Conservation (phyloP, 30 jellyfish, hydroid and myxozoan genomes). For the Chrysaora quinquecirrha region DNA sequence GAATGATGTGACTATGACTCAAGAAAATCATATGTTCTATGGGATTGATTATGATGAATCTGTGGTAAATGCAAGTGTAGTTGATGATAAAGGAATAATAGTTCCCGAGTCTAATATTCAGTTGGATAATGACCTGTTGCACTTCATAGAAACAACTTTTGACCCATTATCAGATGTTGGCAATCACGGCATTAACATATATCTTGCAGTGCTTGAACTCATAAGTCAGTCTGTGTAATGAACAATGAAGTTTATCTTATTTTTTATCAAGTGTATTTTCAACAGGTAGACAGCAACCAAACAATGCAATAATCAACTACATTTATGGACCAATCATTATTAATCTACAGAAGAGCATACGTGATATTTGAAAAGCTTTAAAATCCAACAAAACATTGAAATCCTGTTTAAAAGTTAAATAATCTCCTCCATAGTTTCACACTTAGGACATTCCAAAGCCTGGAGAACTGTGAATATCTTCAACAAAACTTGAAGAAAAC, state of each 20-base stretch:
- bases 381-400: background rate
- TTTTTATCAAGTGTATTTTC: background rate
- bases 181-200: slow-evolving; percentile 17
- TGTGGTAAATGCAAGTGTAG: slow-evolving; percentile 5
- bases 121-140: slow-evolving; percentile 2
- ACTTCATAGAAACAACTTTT: background rate
- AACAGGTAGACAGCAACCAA: background rate
- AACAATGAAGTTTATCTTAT: background rate
- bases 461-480: slow-evolving; percentile 21
- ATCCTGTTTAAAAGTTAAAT: background rate
- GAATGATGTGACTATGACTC: background rate
- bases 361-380: background rate
- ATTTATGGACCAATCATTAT: background rate
- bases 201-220: slow-evolving; percentile 25
- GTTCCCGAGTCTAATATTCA: slow-evolving; percentile 1
- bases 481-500: slow-evolving; percentile 29
- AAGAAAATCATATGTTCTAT: background rate
- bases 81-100: background rate
- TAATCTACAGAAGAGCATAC: background rate
- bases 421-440: background rate
- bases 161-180: slow-evolving; percentile 25
- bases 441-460: slow-evolving; percentile 21
- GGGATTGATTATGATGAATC: background rate
- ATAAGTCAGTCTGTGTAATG: background rate
- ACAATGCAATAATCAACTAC: background rate